Evolutionary conservation across 2,113 vertebrate genomes (phyloP).

Genomic region (Sclerurus mexicanus): DNA sequence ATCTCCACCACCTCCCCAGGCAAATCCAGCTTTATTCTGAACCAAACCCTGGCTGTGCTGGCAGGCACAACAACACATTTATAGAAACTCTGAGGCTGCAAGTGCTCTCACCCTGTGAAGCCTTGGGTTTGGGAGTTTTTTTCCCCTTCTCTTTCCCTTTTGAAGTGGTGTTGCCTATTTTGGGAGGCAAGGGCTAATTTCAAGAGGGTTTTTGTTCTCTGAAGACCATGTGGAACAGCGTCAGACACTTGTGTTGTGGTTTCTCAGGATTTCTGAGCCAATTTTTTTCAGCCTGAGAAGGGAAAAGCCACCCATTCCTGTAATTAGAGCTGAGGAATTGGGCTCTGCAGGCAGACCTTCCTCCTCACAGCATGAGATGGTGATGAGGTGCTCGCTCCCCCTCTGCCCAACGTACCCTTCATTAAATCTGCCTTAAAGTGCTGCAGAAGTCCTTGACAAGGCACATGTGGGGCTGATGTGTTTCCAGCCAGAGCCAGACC

Average conservation of each 20-base stretch:
- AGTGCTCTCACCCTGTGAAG: background rate
- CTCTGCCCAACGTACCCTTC: background rate
- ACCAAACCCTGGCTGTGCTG: background rate
- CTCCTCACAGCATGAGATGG: fast-evolving
- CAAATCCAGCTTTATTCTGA: background rate
- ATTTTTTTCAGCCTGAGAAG: constrained; percentile 43
- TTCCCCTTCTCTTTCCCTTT: background rate
- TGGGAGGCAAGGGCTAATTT: constrained; percentile 15
- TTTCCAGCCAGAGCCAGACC: background rate
- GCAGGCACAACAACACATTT: background rate
- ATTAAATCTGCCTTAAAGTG: background rate
- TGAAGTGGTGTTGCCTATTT: constrained; percentile 51
- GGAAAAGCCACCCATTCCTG: constrained; percentile 57
- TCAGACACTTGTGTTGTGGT: constrained; percentile 29
- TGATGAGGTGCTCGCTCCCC: background rate
- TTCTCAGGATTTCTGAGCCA: constrained; percentile 40
- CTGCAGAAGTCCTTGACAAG: background rate
- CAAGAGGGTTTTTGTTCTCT: background rate
- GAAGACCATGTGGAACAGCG: constrained; percentile 7
- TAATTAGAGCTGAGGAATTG: background rate
- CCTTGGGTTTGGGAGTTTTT: background rate
- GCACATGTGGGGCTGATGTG: fast-evolving
- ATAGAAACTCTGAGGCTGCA: background rate
- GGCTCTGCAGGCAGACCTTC: background rate
- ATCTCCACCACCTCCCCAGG: background rate